Base-by-base conservation (phyloP, 2,797 vertebrate species). In the Presbytis comata region DNA sequence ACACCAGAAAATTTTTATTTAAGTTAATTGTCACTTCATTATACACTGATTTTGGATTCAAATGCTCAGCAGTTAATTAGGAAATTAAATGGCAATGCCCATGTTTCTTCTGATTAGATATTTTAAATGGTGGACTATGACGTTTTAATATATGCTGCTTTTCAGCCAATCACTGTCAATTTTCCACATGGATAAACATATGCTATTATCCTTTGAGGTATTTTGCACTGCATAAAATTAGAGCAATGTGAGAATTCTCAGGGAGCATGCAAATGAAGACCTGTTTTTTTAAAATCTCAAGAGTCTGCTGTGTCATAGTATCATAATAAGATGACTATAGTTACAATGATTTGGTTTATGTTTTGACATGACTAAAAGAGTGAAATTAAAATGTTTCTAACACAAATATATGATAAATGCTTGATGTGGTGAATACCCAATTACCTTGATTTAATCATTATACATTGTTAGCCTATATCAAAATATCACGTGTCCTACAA, bases 1-100 rank as follows among this genome's bases (percentile, higher is more conserved):
- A 95, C 16, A 94, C 89, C 36, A 95, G 74, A 46, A 98, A 91
- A 55, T 39, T 89, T 89, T 96, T 36, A 91, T 48, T 74, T 57
- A 78, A 76, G 17, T 19, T 97, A 97, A 97, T 85, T 5, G 2
- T n/a, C 10, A 72, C 41, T 96, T 96, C 92, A 61, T 70, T 90
- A n/a, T 83, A 36, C 17, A 22, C 24, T 86, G 21, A 94, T 97
- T 98, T 92, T 81, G 75, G 57, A 33, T 10, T 88, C 81, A 59
- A 94, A 89, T 94, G 13, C 21, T n/a, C 24, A 44, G 44, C 26
- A 76, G 55, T 41, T 89, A 96, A 92, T 78, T n/a, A 96, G 39
- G 57, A 70, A 90, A 83, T 85, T 96, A 97, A 59, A 13, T 80
- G 83, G n/a, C 57, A 75, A 9, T 44, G 0, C 70, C 93, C 96